Base-by-base conservation (phyloP, 2,113 vertebrate species). In the Hypanus sabinus region DNA sequence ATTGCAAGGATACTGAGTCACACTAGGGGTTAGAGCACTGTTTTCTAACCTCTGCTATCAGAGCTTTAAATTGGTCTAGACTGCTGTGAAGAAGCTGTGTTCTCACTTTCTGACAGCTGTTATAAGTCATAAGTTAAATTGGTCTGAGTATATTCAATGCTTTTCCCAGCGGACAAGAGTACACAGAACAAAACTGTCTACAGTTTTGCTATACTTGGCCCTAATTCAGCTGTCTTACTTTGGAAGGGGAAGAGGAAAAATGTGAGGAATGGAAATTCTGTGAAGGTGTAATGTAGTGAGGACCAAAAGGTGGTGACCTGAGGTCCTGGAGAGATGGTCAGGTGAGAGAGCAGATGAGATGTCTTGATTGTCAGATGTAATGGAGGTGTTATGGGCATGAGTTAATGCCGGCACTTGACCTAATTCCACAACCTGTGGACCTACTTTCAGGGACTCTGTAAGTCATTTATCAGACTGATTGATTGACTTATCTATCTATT, bases 101-200 rank as follows among this genome's bases (percentile, higher is more conserved):
- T 65, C 85, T n/a, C 60, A 16, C 85, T 90, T 20, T 30, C 91
- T 73, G 91, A 93, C 91, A 93, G 91, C 91, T 93, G 91, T 93
- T 73, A 55, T 93, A 93, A 93, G 91, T 93, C 91, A 93, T 93
- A 93, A 93, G 91, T 93, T 71, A 93, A 93, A 93, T 93, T 93
- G 91, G 91, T 93, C 91, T 73, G 65, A 75, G 91, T 70, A 93
- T 11, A 73, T 38, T 75, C 33, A 93, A 73, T 36, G 7, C 91
- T 46, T 27, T 55, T 93, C 91, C 91, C 91, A 75, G 27, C 55
- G 68, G 91, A 73, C 33, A 24, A 27, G 22, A 73, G 70, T 55
- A 55, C 91, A 93, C 91, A 55, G 91, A 93, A 73, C 91, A 93
- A 75, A 93, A 93, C 91, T 93, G 90, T 38, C 68, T 73, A 75